Evolutionary conservation across 2,797 vertebrate genomes (phyloP), one percentile per base, ranked within the genome.

Genomic region (Scyliorhinus canicula): DNA sequence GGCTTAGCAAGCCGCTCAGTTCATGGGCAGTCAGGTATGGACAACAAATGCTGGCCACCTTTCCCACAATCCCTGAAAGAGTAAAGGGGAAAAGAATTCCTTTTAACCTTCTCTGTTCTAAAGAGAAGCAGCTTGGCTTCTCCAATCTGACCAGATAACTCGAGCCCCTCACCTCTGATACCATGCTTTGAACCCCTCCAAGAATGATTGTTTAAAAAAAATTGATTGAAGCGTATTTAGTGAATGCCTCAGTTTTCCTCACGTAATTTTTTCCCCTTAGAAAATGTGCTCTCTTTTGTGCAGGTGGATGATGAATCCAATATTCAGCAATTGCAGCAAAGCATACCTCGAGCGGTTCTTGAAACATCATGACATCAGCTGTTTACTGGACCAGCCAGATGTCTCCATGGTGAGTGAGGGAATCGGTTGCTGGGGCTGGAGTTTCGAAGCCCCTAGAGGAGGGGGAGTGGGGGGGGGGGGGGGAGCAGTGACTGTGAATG

Each of bases 311-410:
- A 35, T 71, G 47, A 94, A 71, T 3, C 93, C 93, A 50, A 35
- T 94, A 19, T 94, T 94, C 93, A 94, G 67, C 1, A 47, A 35
- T 12, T 71, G 63, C 67, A 94, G 93, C 74, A 94, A 55, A 74
- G 11, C 16, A 50, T 50, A 1, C 12, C 44, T 94, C 1, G 12
- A 74, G 16, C 0, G 1, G 26, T 94, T 94, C 69, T n/a, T 94
- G 93, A 94, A n/a, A 0, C 12, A 55, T 0, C 31, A 52, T 7
- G 3, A 94, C 67, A 50, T 94, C 31, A 74, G 14, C 19, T 94
- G 93, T 52, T 52, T 94, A 69, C 50, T 52, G 93, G 67, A 94
- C 35, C 93, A 28, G 21, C 93, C 93, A 55, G 28, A 21, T 40
- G 35, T 0, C 7, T 94, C 47, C 24, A 74, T 94, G 50, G 93